Conservation (phyloP, 2,113 vertebrate species). For the Crypturellus undulatus region DNA sequence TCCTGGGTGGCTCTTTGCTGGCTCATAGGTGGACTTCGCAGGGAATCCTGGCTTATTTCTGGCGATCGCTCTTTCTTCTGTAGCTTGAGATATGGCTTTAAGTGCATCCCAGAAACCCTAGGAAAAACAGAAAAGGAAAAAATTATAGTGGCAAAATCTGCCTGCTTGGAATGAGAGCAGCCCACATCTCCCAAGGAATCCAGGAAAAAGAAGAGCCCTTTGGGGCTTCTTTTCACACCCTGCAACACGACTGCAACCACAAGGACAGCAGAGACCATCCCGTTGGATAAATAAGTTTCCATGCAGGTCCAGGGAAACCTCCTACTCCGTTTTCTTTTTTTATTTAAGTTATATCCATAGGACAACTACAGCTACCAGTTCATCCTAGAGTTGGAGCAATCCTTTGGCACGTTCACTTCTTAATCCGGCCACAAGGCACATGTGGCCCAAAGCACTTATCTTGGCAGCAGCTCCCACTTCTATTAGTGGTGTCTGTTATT, state of each 20-base stretch:
- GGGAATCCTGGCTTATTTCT: constrained; percentile 72
- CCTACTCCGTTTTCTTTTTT: neutral
- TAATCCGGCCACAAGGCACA: neutral
- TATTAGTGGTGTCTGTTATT: too few relatives aligned
- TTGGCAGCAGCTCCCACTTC: neutral
- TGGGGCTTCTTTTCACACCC: neutral
- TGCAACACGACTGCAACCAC: neutral
- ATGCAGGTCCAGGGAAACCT: neutral
- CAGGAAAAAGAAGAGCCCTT: neutral
- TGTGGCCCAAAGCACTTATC: fast-evolving
- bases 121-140: constrained; percentile 23
- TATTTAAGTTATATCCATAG: neutral
- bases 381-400: neutral
- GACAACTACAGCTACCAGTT: neutral
- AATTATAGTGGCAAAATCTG: neutral
- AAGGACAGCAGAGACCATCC: neutral
- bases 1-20: constrained; percentile 73
- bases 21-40: constrained; percentile 65
- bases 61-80: constrained; percentile 80
- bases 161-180: neutral
- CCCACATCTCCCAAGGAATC: neutral
- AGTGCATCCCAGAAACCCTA: constrained; percentile 90
- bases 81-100: constrained; percentile 87
- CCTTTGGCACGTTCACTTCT: neutral
- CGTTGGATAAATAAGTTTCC: neutral